Base-by-base conservation (phyloP, 2,113 vertebrate genomes). In the Bungarus multicinctus region DNA sequence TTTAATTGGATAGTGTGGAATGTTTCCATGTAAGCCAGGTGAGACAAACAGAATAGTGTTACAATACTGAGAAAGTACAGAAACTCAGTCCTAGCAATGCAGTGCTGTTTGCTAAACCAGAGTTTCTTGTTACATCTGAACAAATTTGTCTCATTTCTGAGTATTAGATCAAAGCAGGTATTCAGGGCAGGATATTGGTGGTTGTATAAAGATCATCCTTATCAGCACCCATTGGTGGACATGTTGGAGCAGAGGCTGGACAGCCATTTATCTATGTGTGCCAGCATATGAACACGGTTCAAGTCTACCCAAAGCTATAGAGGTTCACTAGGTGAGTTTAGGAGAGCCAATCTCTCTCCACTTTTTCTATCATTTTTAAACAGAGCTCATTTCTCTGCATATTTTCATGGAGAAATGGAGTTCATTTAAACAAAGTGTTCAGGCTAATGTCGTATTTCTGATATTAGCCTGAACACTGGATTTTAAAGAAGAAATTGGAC, bases 321-420 rank as follows among this genome's bases (percentile, higher is more conserved):
- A 39, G 18, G 34, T 39, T 81, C 34, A 39, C 16, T 81, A 34
- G 69, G 7, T 81, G 34, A 81, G 6, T 81, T 81, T 81, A 39
- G 18, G 16, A 39, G 69, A 39, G 69, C 34, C 69, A 81, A 39
- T 81, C 34, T 39, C 69, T n/a, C 64, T 81, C 7, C 34, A 81
- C 6, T 34, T 12, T 50, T 92, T 90, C 93, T 94, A 93, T 91
- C 90, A 91, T 93, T 86, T 94, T 39, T 23, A 94, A 94, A 92
- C 8, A 0, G 90, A 25, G 47, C 25, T 50, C 20, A 20, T 94
- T 94, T 64, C 9, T 89, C 94, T 52, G 34, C 57, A 25, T 20
- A 58, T 96, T 86, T 95, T 95, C 88, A 91, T 34, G 88, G 81
- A 94, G 64, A 93, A 94, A 90, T 64, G 9, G 11, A 94, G 52